Percentiles rank a stretch among this genome's conserved stretches.
phyloP scores from a whole-genome alignment of 2,113 vertebrate genomes.

The Tapirus terrestris region DNA sequence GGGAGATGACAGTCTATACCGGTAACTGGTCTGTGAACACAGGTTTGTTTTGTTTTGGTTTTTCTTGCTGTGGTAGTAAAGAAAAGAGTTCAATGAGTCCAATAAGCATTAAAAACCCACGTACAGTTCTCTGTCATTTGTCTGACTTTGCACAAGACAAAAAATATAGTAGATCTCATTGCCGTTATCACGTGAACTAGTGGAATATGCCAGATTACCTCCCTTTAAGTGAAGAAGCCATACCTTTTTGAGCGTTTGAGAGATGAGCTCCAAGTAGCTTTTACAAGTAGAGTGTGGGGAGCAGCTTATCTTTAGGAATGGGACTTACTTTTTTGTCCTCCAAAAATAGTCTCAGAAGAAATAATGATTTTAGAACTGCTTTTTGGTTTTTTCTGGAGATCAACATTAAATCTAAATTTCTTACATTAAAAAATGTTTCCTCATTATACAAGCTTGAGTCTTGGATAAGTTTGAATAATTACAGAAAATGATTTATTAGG shows the following conservation, averaged over 20 bases:
- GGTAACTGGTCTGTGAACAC: background rate
- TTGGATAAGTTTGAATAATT: background rate
- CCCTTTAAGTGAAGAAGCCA: background rate
- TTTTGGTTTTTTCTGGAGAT: background rate
- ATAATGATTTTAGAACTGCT: background rate
- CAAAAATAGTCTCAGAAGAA: background rate
- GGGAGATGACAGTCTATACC: background rate
- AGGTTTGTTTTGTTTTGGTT: background rate
- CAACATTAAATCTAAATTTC: background rate
- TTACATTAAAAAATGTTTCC: background rate
- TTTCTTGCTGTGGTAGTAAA: background rate
- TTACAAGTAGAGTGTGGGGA: background rate
- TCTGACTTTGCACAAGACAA: background rate
- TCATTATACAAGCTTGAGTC: background rate
- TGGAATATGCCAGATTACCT: background rate
- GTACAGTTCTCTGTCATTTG: background rate
- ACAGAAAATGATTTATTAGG: background rate
- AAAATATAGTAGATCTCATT: background rate
- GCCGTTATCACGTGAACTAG: background rate
- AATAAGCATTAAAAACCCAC: background rate
- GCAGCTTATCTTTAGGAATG: background rate
- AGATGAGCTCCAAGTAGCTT: background rate
- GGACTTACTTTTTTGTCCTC: background rate
- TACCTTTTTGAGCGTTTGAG: background rate
- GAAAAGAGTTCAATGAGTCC: background rate